These are phyloP conservation scores for Lasioglossum pauxillum DNA, from an alignment of 2,888 invertebrate species.

Conservation along the genomic window DNA sequence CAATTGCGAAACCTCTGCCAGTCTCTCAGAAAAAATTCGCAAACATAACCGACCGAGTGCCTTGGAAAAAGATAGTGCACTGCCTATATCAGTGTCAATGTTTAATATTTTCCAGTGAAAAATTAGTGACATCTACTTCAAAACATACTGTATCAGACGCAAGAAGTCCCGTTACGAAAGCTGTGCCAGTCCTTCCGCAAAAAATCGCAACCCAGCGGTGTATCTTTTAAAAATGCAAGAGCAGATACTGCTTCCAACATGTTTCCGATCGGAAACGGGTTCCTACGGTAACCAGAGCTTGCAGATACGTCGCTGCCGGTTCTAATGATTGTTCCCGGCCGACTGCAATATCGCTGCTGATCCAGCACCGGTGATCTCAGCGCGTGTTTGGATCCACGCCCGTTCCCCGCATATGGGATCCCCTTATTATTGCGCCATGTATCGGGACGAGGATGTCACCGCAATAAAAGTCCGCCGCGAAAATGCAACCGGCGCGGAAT, in stretches of 20 bases:
- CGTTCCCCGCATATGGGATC: constrained; percentile 46
- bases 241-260: constrained; percentile 18
- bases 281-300: constrained; percentile 18
- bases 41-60: background rate
- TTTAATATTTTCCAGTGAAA: background rate
- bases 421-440: constrained; percentile 44
- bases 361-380: constrained; percentile 46
- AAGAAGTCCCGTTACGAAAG: background rate
- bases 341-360: constrained; percentile 41
- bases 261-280: constrained; percentile 5
- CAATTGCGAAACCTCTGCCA: no score
- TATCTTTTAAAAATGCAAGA: background rate
- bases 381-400: constrained; percentile 42
- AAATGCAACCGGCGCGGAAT: constrained; percentile 8
- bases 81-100: background rate
- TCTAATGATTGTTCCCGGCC: constrained; percentile 44
- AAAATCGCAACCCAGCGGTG: background rate
- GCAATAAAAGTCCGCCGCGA: constrained; percentile 11
- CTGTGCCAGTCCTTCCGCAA: background rate
- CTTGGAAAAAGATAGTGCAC: background rate
- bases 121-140: background rate
- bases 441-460: background rate
- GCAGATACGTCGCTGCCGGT: constrained; percentile 10
- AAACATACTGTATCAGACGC: background rate
- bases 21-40: no score